Conservation (phyloP, 2,113 vertebrate species). For the Corapipo altera region DNA sequence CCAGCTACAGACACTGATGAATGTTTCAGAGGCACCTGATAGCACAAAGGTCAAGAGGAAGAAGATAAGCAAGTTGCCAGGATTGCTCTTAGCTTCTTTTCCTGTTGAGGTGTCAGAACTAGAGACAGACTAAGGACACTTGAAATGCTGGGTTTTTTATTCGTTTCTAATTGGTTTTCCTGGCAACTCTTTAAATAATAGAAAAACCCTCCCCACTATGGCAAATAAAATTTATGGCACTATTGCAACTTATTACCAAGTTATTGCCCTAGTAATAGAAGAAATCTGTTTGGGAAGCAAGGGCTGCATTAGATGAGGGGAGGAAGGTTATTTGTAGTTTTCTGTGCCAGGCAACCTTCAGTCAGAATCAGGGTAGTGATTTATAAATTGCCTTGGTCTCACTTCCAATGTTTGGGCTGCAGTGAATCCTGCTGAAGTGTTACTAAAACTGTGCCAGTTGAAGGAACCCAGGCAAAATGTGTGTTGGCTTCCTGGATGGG, state of each 20-base stretch:
- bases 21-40: constrained; percentile 19
- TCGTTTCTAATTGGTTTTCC: not conserved
- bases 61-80: not conserved
- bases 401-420: not conserved
- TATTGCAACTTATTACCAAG: not conserved
- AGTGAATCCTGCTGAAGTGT: not conserved
- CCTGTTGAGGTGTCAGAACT: not conserved
- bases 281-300: not conserved
- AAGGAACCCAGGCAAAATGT: not conserved
- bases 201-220: not conserved
- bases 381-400: not conserved
- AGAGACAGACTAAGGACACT: not conserved
- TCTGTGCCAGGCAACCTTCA: not conserved
- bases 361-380: not conserved
- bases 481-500: not conserved
- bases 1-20: constrained; percentile 2
- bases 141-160: not conserved
- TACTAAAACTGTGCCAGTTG: not conserved
- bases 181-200: not conserved
- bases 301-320: not conserved
- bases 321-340: not conserved
- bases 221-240: not conserved
- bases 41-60: constrained; percentile 23
- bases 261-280: not conserved
- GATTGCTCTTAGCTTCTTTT: not conserved